These are phyloP conservation scores for Protonemura montana DNA, from an alignment of 2,888 invertebrate species.

Conservation along the genomic window DNA sequence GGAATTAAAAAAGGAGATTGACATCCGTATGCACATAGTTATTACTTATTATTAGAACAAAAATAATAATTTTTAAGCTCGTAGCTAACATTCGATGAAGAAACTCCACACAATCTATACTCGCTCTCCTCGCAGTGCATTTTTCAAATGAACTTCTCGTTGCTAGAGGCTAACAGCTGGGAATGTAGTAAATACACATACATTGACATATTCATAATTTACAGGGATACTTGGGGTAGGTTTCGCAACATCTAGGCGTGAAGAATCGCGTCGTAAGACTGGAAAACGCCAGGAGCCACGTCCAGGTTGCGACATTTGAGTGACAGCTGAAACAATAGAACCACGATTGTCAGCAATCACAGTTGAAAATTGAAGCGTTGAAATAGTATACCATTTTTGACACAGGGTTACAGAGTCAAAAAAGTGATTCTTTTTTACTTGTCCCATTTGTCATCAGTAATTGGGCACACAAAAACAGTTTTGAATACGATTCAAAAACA, in stretches of 20 bases:
- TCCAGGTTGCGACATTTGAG: conserved; percentile 94
- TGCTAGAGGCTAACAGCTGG: not conserved
- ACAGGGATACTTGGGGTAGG: not conserved
- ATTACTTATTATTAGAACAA: not conserved
- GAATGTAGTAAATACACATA: not conserved
- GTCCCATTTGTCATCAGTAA: too few species aligned
- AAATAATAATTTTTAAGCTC: not conserved
- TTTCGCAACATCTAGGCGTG: conserved; percentile 59
- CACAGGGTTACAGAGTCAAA: too few species aligned
- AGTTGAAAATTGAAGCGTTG: too few species aligned
- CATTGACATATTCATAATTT: not conserved
- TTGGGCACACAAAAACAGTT: too few species aligned
- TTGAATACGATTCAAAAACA: too few species aligned
- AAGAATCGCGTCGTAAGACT: conserved; percentile 87
- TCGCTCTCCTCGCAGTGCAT: not conserved
- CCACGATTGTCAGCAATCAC: too few species aligned
- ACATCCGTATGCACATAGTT: not conserved
- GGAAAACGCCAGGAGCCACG: conserved; percentile 89
- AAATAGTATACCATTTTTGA: too few species aligned
- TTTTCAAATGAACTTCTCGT: not conserved
- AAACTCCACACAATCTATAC: not conserved
- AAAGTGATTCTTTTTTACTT: too few species aligned
- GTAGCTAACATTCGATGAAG: not conserved
- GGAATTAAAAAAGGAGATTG: not conserved
- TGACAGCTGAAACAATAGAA: conserved; percentile 63